Evolutionary conservation across 1,140 invertebrate species (phyloP).

Genomic region (Lutraria rhynchaena): DNA sequence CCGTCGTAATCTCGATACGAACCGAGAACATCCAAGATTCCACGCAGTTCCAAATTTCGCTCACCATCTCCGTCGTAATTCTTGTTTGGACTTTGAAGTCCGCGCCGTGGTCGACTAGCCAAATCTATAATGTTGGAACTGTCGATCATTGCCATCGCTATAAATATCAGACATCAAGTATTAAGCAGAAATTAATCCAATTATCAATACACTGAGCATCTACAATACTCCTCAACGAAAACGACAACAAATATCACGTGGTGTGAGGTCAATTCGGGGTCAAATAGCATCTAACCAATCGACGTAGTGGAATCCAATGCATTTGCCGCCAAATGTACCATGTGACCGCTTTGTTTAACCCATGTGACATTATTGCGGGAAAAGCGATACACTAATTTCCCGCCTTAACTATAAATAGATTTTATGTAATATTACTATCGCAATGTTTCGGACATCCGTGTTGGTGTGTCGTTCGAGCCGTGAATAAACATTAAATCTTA

Average conservation of each 20-base stretch:
- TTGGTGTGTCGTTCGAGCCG: too few relatives aligned
- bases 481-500: too few relatives aligned
- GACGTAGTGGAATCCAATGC: background rate
- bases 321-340: slow-evolving; percentile 53
- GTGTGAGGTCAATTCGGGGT: background rate
- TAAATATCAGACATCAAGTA: slow-evolving; percentile 8
- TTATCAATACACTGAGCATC: slow-evolving; percentile 8
- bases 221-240: slow-evolving; percentile 14
- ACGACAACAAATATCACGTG: slow-evolving; percentile 68
- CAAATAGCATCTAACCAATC: slow-evolving; percentile 46
- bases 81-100: slow-evolving; percentile 56
- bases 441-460: too few relatives aligned
- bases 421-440: too few relatives aligned
- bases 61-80: slow-evolving; percentile 65
- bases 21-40: slow-evolving; percentile 72
- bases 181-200: background rate
- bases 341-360: slow-evolving; percentile 13
- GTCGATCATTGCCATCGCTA: slow-evolving; percentile 60
- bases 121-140: slow-evolving; percentile 48
- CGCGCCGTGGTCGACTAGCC: slow-evolving; percentile 64
- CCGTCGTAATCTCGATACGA: slow-evolving; percentile 76
- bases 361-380: slow-evolving; percentile 59
- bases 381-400: slow-evolving; percentile 51
- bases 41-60: slow-evolving; percentile 70
- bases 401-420: slow-evolving; percentile 2